Percentiles rank a stretch among this genome's conserved stretches.
These are phyloP conservation scores for Lochmaea capreae DNA, from an alignment of 2,888 invertebrate species.

Conservation along the genomic window DNA sequence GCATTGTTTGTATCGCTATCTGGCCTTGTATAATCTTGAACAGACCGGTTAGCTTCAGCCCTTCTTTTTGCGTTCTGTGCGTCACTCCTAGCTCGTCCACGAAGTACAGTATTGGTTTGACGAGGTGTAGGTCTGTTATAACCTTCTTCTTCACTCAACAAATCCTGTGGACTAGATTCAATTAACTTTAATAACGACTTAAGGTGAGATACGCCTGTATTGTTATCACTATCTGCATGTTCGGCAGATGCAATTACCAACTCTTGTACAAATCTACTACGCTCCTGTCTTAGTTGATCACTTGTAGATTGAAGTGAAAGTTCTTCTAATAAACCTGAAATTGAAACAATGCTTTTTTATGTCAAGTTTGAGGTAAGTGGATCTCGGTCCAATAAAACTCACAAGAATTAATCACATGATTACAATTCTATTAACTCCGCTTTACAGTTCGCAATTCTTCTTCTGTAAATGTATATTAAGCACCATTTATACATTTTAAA, in stretches of 20 bases:
- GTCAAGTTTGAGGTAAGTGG: too few relatives aligned
- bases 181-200: slow-evolving; percentile 41
- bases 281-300: slow-evolving; percentile 72
- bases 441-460: too few relatives aligned
- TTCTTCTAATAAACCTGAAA: slow-evolving; percentile 64
- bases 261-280: slow-evolving; percentile 78
- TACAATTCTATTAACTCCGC: too few relatives aligned
- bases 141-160: slow-evolving; percentile 35
- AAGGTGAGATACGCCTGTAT: slow-evolving; percentile 19
- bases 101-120: slow-evolving; percentile 53
- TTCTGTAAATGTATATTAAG: too few relatives aligned
- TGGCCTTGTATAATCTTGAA: slow-evolving; percentile 38
- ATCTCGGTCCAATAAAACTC: too few relatives aligned
- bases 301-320: slow-evolving; percentile 70
- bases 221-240: slow-evolving; percentile 39
- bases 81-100: slow-evolving; percentile 61
- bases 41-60: slow-evolving; percentile 59
- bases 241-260: slow-evolving; percentile 71
- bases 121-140: slow-evolving; percentile 42
- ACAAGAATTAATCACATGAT: too few relatives aligned
- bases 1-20: slow-evolving; percentile 19
- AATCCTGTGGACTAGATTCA: slow-evolving; percentile 43
- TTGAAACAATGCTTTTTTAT: neutral
- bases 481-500: too few relatives aligned
- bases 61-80: slow-evolving; percentile 60